Evolutionary conservation across 2,797 vertebrate species (phyloP).

Genomic region (Alosa sapidissima): DNA sequence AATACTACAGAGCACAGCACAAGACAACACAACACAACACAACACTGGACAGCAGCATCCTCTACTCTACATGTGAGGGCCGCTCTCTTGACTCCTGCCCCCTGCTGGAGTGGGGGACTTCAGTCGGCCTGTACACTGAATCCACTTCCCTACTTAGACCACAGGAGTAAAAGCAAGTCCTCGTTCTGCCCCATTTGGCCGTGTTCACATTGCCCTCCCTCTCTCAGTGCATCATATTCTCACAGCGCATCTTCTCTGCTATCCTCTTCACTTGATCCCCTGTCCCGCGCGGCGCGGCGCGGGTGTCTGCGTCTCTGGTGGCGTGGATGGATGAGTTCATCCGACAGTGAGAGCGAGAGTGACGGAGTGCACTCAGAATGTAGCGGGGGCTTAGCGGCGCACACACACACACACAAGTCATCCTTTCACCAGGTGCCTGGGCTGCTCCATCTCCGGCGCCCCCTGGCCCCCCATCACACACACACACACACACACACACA

Average conservation of each 20-base stretch:
- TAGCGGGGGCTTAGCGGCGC: slow-evolving; percentile 34
- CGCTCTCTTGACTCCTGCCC: background rate
- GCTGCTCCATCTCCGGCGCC: slow-evolving; percentile 45
- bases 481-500: slow-evolving; percentile 3
- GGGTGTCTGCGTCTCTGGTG: background rate
- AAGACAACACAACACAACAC: background rate
- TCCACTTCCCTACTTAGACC: background rate
- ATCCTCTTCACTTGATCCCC: background rate
- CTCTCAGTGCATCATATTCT: background rate
- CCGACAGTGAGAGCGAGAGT: background rate
- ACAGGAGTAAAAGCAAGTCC: background rate
- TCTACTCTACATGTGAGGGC: background rate
- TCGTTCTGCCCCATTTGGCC: background rate
- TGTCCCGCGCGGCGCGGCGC: background rate
- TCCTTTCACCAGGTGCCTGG: slow-evolving; percentile 56
- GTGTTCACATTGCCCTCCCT: background rate
- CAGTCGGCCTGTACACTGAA: background rate
- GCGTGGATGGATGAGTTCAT: background rate
- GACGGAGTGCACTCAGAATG: background rate
- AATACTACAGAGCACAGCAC: background rate
- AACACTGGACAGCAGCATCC: no score
- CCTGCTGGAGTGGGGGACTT: background rate
- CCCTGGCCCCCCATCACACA: background rate
- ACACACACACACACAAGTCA: slow-evolving; percentile 54
- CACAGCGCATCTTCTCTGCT: background rate